phyloP scores from a whole-genome alignment of 2,797 vertebrate species.

The Mastacembelus armatus region DNA sequence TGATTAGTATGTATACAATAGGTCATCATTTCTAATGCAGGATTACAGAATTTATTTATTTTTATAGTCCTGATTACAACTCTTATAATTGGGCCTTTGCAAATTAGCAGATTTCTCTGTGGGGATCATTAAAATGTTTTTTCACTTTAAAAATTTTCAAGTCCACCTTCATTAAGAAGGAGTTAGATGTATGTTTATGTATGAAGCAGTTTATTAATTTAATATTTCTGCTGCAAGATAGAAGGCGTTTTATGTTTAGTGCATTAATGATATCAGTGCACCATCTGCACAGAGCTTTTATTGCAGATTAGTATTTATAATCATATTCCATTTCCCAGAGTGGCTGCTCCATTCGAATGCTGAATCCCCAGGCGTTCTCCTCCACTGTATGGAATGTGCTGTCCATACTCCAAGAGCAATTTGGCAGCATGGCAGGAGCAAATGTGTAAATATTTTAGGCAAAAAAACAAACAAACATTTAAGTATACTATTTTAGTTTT shows the following conservation, averaged over 20 bases:
- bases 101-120: constrained; percentile 5
- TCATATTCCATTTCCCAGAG: constrained; percentile 68
- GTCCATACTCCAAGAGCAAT: constrained; percentile 94
- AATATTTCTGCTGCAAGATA: constrained; percentile 2
- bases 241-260: neutral
- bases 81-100: constrained; percentile 19
- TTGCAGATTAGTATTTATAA: constrained; percentile 11
- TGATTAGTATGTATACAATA: neutral
- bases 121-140: constrained; percentile 23
- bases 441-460: constrained; percentile 82
- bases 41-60: neutral
- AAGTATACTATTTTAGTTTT: neutral
- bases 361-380: constrained; percentile 95
- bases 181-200: constrained; percentile 23
- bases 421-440: constrained; percentile 95
- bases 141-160: constrained; percentile 17
- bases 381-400: constrained; percentile 90
- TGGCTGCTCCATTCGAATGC: constrained; percentile 93
- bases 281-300: constrained; percentile 12
- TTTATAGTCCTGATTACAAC: constrained; percentile 1
- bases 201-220: constrained; percentile 16
- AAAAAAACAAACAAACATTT: neutral
- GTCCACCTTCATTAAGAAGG: constrained; percentile 23
- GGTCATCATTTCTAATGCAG: neutral
- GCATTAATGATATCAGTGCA: neutral